Conservation (phyloP, 1,140 invertebrate species). For the Zaprionus capensis region DNA sequence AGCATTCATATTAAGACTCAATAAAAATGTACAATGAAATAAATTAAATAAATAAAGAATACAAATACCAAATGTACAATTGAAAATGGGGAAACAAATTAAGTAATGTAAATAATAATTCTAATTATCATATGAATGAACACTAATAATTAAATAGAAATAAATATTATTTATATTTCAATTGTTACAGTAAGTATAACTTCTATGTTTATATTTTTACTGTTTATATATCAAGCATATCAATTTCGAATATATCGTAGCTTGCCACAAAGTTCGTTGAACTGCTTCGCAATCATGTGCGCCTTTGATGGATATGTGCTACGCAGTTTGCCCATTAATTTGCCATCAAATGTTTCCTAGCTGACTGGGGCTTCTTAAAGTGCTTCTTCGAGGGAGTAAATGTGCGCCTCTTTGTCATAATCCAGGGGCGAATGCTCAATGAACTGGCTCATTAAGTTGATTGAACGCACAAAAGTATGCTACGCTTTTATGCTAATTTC, state of each 20-base stretch:
- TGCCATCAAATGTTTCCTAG: background rate
- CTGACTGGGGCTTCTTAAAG: background rate
- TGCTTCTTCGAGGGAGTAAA: constrained; percentile 12
- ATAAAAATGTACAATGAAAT: background rate
- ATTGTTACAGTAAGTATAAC: too few relatives aligned
- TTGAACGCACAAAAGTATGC: constrained; percentile 65
- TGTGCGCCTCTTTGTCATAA: constrained; percentile 55
- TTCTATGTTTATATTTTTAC: background rate
- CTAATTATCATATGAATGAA: too few relatives aligned
- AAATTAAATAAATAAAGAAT: background rate
- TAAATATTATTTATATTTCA: too few relatives aligned
- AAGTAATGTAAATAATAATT: too few relatives aligned
- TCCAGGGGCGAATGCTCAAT: constrained; percentile 54
- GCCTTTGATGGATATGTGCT: constrained; percentile 1
- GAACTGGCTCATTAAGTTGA: constrained; percentile 77
- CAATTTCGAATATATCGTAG: background rate
- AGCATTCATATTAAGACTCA: background rate
- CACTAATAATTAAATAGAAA: too few relatives aligned
- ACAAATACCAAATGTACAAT: too few relatives aligned
- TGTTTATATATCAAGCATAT: background rate
- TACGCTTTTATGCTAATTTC: constrained; percentile 72
- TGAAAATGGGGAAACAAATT: too few relatives aligned
- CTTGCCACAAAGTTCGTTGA: background rate
- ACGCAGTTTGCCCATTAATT: constrained; percentile 5
- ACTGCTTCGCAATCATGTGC: background rate